phyloP scores from a whole-genome alignment of 2,113 vertebrate species.

The Pseudorasbora parva region DNA sequence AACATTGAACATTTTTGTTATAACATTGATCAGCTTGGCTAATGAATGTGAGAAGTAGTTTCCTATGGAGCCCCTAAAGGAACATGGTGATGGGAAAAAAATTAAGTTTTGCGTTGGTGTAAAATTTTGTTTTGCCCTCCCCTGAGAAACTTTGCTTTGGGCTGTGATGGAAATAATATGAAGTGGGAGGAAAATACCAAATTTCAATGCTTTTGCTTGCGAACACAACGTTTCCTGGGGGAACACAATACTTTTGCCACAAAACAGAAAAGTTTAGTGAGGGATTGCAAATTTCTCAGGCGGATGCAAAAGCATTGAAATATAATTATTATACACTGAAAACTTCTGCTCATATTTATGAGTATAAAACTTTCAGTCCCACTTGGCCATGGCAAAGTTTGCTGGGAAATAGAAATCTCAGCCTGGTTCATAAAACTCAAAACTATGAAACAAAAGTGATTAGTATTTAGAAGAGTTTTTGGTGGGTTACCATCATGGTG shows the following conservation, averaged over 20 bases:
- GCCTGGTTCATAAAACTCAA: too few relatives aligned
- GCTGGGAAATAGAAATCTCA: too few relatives aligned
- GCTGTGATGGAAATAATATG: background rate
- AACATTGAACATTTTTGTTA: too few relatives aligned
- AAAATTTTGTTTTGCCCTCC: background rate
- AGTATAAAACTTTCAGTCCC: too few relatives aligned
- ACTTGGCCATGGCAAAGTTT: too few relatives aligned
- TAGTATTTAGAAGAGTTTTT: too few relatives aligned
- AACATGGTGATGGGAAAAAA: background rate
- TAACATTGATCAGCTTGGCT: background rate
- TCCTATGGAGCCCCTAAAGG: background rate
- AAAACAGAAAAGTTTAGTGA: background rate
- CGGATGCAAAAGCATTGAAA: background rate
- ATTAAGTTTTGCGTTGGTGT: background rate
- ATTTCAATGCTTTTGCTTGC: background rate
- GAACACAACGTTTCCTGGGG: background rate
- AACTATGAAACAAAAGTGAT: too few relatives aligned
- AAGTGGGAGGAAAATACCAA: background rate
- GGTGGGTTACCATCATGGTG: too few relatives aligned
- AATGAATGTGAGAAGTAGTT: background rate
- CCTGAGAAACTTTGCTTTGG: background rate
- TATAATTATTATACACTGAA: background rate
- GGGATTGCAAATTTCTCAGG: background rate
- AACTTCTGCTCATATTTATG: too few relatives aligned
- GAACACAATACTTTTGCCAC: background rate